Conservation (phyloP, 2,113 vertebrate species). For the Henicopernis longicauda region DNA sequence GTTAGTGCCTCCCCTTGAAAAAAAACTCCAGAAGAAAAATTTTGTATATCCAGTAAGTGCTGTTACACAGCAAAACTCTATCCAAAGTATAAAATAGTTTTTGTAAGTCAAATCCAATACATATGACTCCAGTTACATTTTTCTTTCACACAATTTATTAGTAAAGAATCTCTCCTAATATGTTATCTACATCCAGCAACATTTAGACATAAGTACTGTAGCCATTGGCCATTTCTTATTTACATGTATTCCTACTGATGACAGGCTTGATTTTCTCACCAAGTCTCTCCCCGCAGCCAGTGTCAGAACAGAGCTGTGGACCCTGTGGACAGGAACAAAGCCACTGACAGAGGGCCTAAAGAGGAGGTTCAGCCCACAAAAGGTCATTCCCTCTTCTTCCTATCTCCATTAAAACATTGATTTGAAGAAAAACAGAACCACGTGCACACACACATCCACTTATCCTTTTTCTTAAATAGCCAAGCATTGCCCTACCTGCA, state of each 20-base stretch:
- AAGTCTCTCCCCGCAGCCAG: rapidly evolving
- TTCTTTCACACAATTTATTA: neutral
- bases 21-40: neutral
- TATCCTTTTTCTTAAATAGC: neutral
- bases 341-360: neutral
- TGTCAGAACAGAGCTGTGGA: neutral
- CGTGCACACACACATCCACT: too few species aligned
- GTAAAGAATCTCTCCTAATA: neutral
- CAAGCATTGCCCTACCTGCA: neutral
- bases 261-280: neutral
- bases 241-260: neutral
- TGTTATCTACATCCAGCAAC: neutral
- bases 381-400: neutral
- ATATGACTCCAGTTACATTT: neutral
- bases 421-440: neutral
- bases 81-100: neutral
- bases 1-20: neutral
- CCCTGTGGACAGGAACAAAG: neutral
- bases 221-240: neutral
- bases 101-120: neutral
- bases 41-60: neutral
- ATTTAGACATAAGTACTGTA: neutral
- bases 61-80: neutral
- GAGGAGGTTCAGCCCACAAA: neutral
- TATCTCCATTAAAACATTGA: neutral